Evolutionary conservation across 2,113 vertebrate species (phyloP).

Genomic region (Muscicapa adusta): DNA sequence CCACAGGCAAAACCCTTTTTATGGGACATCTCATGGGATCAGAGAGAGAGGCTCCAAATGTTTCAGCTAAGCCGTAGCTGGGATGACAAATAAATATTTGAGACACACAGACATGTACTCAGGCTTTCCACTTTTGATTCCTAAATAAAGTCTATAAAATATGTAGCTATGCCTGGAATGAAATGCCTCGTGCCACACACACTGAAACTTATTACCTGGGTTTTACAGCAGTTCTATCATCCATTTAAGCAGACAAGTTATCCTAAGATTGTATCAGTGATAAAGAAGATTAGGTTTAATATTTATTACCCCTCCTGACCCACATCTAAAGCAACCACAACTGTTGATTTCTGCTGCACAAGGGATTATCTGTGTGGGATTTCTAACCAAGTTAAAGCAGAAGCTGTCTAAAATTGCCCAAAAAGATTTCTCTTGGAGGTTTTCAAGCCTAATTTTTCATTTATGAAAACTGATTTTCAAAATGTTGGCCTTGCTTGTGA

Average conservation of each 20-base stretch:
- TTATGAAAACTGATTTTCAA: background rate
- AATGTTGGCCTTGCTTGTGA: background rate
- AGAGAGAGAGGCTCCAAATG: slow-evolving; percentile 40
- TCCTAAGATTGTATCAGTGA: background rate
- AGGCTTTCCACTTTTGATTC: slow-evolving; percentile 49
- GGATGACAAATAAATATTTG: slow-evolving; percentile 69
- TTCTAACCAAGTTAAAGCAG: background rate
- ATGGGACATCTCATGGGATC: slow-evolving; percentile 57
- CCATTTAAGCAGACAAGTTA: background rate
- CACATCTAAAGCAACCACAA: background rate
- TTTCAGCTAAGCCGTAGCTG: slow-evolving; percentile 7
- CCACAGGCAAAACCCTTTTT: slow-evolving; percentile 65
- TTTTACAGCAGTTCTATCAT: background rate
- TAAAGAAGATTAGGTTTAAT: background rate
- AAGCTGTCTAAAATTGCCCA: background rate
- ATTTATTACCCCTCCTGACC: slow-evolving; percentile 3
- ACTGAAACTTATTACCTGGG: background rate
- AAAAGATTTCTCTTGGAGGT: background rate
- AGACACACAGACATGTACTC: slow-evolving; percentile 10
- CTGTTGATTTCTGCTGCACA: background rate
- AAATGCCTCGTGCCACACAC: background rate
- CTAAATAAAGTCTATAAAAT: slow-evolving; percentile 53
- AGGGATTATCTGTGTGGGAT: background rate
- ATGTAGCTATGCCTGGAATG: slow-evolving; percentile 11
- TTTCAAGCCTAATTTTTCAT: background rate